Conservation (phyloP, 2,888 invertebrate species). For the Neoitamus cyanurus region DNA sequence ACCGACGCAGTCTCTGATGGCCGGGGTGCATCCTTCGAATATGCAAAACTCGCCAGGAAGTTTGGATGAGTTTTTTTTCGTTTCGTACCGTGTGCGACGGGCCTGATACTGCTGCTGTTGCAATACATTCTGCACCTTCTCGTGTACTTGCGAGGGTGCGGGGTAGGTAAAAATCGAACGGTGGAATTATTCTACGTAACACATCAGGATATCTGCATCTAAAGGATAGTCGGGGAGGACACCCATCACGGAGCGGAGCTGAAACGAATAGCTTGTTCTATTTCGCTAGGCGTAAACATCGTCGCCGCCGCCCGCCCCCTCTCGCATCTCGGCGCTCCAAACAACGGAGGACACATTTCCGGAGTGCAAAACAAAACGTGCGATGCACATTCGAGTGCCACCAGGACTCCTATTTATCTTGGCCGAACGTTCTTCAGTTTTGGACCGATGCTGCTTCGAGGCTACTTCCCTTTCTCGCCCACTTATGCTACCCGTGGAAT, state of each 20-base stretch:
- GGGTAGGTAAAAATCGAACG: constrained; percentile 18
- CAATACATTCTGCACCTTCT: neutral
- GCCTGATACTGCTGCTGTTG: neutral
- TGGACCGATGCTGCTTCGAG: constrained; percentile 25
- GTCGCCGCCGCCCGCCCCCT: neutral
- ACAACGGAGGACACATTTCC: constrained; percentile 13
- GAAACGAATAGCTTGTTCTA: constrained; percentile 27
- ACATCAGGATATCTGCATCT: constrained; percentile 38
- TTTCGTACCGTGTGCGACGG: neutral
- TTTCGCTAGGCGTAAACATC: neutral
- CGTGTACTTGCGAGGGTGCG: neutral
- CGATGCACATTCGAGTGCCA: constrained; percentile 32
- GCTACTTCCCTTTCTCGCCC: constrained; percentile 28
- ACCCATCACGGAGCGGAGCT: neutral
- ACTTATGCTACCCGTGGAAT: neutral
- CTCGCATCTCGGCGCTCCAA: neutral
- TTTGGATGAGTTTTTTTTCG: neutral
- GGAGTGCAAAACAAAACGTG: constrained; percentile 32
- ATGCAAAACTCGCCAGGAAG: constrained; percentile 24
- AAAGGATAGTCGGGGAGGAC: constrained; percentile 11
- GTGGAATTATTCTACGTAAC: constrained; percentile 28
- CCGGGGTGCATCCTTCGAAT: constrained; percentile 8
- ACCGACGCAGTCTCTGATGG: constrained; percentile 1
- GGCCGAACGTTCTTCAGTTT: constrained; percentile 32
- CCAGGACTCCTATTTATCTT: constrained; percentile 45